Base-by-base conservation (phyloP, 1,140 invertebrate species). In the Macrobrachium nipponense region DNA sequence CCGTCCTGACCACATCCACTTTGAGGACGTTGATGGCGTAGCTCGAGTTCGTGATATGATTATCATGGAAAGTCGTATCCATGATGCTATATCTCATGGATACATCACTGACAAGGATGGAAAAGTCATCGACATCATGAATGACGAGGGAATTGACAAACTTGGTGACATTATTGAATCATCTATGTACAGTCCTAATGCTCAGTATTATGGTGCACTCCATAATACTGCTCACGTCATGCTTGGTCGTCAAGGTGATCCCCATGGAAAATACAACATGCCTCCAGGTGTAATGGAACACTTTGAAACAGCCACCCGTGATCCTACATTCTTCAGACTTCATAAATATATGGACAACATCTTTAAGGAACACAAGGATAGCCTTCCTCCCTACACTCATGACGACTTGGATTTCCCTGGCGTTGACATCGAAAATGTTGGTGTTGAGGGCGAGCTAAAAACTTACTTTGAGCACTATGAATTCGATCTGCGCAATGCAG, bases 391-490 rank as follows among this genome's bases (percentile, higher is more conserved):
- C 7, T 91, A 91, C 87, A 89, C 84, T 6, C 59, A 78, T 4
- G 87, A 89, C 10, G 90, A 93, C 66, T 90, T 95, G 5, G 89
- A 91, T n/a, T 91, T 94, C 66, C 93, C 93, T n/a, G 93, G 93
- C 36, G 94, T 95, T 27, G 90, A 91, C 8, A 93, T 95, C 68
- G 91, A 94, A 82, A 92, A 92, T 61, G 92, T 96, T 20, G 93
- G 92, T 43, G 93, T 95, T 14, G 91, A 93, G 5, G 93, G 94
- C 60, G 92, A 93, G 77, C 90, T 96, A 11, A 92, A 93, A n/a
- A 96, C 95, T 36, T 96, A 93, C 90, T 95, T 95, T 91, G 94
- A 95, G 70, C 91, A 95, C 59, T 94, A 93, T 88, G 93, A 95
- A 89, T 89, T 94, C 20, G 93, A 95, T 87, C 93, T 95, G 58